Evolutionary conservation across 2,888 invertebrate species (phyloP), one percentile per base, ranked within the genome.

Genomic region (Diaperis boleti): DNA sequence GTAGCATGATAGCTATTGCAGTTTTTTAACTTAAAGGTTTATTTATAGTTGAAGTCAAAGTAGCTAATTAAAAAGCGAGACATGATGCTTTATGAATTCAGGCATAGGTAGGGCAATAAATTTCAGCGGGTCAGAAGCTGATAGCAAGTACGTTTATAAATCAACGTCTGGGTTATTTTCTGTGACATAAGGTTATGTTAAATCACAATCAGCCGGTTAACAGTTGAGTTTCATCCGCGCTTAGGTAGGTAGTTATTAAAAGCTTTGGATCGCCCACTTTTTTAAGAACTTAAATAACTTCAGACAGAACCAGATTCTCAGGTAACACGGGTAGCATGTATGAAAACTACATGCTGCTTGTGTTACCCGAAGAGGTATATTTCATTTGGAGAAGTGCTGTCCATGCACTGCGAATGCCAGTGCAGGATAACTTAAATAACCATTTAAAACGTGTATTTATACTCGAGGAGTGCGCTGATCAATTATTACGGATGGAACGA

Each of bases 311-410:
- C 78, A 78, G 79, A 77, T 78, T 76, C 77, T 73, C 76, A 77
- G 71, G 79, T 79, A 79, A 79, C 69, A 78, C 79, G 76, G 78
- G 79, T 79, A 79, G 79, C 79, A 74, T 72, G 76, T 76, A 76
- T 74, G 76, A 50, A 50, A 50, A 75, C 73, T 76, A 78, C 75
- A 72, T 74, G 79, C 79, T 79, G 79, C 79, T 78, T 77, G 79
- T 78, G 69, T 79, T 79, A 79, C 79, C 70, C 78, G 76, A 74
- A 76, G 77, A 78, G 55, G 55, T 49, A 55, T 62, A 62, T 56
- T 62, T 56, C 47, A 55, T 62, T 47, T 62, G 15, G 6, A 35
- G 7, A 4, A 6, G 18, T 47, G 31, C 14, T 47, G 20, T 35
- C 17, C 57, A 57, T 35, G 39, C 35, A 26, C 17, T 33, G 14